Conservation (phyloP, 2,888 invertebrate genomes). For the Uloborus plumipes region DNA sequence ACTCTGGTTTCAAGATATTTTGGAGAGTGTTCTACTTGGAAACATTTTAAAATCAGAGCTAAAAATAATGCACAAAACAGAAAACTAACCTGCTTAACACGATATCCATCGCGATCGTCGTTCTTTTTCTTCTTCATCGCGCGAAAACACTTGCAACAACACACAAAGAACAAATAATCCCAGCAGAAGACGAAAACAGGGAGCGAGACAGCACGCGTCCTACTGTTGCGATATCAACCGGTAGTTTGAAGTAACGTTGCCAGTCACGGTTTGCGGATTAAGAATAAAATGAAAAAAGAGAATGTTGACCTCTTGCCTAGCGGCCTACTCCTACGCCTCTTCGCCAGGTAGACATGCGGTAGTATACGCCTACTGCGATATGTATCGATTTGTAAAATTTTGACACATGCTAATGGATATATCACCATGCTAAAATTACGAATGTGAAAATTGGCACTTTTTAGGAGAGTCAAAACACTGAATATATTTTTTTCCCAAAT, state of each 20-base stretch:
- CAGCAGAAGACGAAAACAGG: conserved; percentile 4
- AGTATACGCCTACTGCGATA: not conserved
- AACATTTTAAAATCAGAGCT: too few relatives aligned
- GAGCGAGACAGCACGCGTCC: conserved; percentile 29
- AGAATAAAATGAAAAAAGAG: conserved; percentile 16
- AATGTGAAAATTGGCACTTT: too few relatives aligned
- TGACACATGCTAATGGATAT: too few relatives aligned
- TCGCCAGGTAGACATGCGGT: not conserved
- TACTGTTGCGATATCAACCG: conserved; percentile 26
- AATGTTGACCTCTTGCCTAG: conserved; percentile 52
- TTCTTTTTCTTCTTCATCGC: conserved; percentile 48
- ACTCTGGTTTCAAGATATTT: too few relatives aligned
- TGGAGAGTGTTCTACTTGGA: too few relatives aligned
- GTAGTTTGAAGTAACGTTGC: conserved; percentile 10
- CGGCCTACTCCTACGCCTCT: conserved; percentile 41
- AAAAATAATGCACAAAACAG: not conserved
- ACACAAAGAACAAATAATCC: not conserved
- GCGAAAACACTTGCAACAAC: conserved; percentile 16
- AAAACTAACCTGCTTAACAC: conserved; percentile 48
- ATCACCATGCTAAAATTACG: too few relatives aligned
- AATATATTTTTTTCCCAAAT: too few relatives aligned
- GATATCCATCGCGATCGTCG: conserved; percentile 49
- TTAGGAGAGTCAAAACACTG: too few relatives aligned
- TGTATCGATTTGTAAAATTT: too few relatives aligned
- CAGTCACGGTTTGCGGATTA: conserved; percentile 13